Base-by-base conservation (phyloP, 2,888 invertebrate genomes). In the Nineta flava region DNA sequence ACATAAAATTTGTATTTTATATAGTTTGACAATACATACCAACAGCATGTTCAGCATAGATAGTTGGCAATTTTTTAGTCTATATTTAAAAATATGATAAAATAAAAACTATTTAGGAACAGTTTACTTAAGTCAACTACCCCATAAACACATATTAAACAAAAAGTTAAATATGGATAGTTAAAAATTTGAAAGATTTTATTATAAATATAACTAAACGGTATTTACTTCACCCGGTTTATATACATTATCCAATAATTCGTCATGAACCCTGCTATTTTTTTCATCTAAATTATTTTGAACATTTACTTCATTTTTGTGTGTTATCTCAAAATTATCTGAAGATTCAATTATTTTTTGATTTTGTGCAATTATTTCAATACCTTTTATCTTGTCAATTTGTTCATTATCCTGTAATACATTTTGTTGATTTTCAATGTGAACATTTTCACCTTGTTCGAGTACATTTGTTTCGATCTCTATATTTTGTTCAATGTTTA, bases 391-490 rank as follows among this genome's bases (percentile, higher is more conserved):
- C 16, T 16, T 42, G 7, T 26, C 26, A 42, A 15, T 15, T n/a
- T 42, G 6, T 13, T 42, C 42, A 13, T n/a, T n/a, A n/a, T n/a
- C 15, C 17, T 15, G 15, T 42, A 17, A 10, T 10, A 42, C 31
- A 15, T 32, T 46, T 13, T 38, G n/a, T 38, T 38, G 38, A 38
- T 50, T 46, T 41, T 31, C 43, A 42, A 47, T 12, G 59, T 55
- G 16, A 62, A 53, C 43, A 67, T 62, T n/a, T 66, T 55, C 32
- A 67, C 69, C 57, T 70, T 63, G 44, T 41, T 50, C 32, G 40
- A 44, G 19, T 51, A 16, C n/a, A 42, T 38, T 31, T 45, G 21
- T 50, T 45, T 44, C n/a, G 10, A 46, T 41, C n/a, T 43, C 17
- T 10, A 21, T 26, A 9, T 19, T 26, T 15, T 48, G 15, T 41